Evolutionary conservation across 1,140 invertebrate species (phyloP).

Genomic region (Melanaphis sacchari): DNA sequence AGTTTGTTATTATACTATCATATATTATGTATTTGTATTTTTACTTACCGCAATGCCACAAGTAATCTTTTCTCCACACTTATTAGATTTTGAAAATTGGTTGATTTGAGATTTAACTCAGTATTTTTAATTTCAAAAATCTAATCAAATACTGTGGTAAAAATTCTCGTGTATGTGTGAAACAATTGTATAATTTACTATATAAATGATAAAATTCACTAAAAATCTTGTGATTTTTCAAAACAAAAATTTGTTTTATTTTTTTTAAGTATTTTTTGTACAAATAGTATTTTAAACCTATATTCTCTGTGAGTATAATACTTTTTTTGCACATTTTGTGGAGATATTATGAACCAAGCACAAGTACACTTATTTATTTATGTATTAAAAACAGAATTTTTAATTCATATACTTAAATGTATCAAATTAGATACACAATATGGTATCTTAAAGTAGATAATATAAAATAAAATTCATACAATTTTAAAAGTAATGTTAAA

Average conservation of each 20-base stretch:
- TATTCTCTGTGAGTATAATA: background rate
- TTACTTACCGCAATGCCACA: too few relatives aligned
- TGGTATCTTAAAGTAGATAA: too few relatives aligned
- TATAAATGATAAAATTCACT: background rate
- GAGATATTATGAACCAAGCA: background rate
- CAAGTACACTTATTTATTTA: background rate
- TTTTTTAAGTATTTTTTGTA: background rate
- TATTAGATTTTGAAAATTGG: too few relatives aligned
- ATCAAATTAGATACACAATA: too few relatives aligned
- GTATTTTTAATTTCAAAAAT: background rate
- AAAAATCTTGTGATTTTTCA: background rate
- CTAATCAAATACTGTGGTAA: background rate
- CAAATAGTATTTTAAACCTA: background rate
- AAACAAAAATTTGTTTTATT: background rate
- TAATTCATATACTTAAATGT: too few relatives aligned
- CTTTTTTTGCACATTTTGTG: background rate
- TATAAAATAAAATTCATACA: too few relatives aligned
- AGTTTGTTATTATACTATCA: too few relatives aligned
- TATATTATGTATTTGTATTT: too few relatives aligned
- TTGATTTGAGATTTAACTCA: background rate
- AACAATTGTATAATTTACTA: constrained; percentile 7
- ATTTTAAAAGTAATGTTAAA: too few relatives aligned
- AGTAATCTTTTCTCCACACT: too few relatives aligned
- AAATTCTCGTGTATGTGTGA: background rate
- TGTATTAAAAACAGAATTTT: too few relatives aligned